Conservation (phyloP, 1,140 invertebrate species). For the Achroia grisella region DNA sequence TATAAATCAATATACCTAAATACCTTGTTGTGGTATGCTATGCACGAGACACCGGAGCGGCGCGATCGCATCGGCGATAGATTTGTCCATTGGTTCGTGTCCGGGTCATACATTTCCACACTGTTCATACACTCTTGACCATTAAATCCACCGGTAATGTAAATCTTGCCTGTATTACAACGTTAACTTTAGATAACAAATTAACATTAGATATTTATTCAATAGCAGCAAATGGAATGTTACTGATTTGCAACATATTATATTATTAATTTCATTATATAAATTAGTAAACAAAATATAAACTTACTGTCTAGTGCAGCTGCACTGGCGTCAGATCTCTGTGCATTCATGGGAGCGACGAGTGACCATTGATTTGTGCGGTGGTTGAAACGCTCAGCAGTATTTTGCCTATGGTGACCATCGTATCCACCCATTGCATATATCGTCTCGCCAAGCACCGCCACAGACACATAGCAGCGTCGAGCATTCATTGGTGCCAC, state of each 20-base stretch:
- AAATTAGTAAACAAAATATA: background rate
- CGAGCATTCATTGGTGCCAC: conserved; percentile 76
- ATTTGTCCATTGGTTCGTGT: conserved; percentile 89
- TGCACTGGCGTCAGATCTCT: conserved; percentile 86
- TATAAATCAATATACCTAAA: conserved; percentile 28
- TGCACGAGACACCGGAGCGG: conserved; percentile 84
- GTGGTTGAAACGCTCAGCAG: conserved; percentile 82
- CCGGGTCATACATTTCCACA: conserved; percentile 89
- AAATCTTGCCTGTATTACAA: conserved; percentile 78
- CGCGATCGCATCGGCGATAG: conserved; percentile 86
- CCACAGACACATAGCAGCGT: conserved; percentile 79
- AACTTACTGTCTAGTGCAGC: conserved; percentile 76
- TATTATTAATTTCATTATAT: conserved; percentile 1
- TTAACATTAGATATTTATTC: no score
- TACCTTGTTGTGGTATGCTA: conserved; percentile 80
- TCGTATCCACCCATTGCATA: conserved; percentile 93
- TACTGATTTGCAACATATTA: background rate
- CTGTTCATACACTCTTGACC: conserved; percentile 90
- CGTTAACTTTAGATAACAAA: no score
- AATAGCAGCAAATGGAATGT: no score
- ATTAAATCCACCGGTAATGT: conserved; percentile 92
- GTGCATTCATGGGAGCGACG: conserved; percentile 85
- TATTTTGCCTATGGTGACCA: conserved; percentile 84
- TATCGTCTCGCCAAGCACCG: conserved; percentile 79
- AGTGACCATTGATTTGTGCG: conserved; percentile 87